Base-by-base conservation (phyloP, 2,888 invertebrate genomes). In the Anagyrus pseudococci region DNA sequence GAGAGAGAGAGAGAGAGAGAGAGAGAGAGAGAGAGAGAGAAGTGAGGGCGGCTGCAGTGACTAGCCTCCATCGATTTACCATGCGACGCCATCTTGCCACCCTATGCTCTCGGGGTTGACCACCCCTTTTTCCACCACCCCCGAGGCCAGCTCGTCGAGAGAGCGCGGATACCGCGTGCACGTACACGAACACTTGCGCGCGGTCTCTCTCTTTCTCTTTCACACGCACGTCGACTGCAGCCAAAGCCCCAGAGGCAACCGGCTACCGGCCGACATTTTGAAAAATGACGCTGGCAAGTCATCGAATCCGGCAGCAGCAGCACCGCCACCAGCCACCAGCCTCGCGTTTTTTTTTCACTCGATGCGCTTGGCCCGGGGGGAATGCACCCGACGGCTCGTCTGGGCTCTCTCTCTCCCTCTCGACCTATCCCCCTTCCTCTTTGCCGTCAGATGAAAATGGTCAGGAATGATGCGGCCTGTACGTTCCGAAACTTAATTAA, bases 41-140 rank as follows among this genome's bases (percentile, higher is more conserved):
- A 76, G 75, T 73, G 78, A 76, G 79, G 78, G 77, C 75, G 78
- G 78, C 75, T 78, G 78, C 78, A 79, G 78, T 79, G 79, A 79
- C 79, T 80, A 80, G 80, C 80, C 80, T 80, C 80, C 80, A 80
- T 80, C 80, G 80, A 80, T 81, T 80, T 80, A 76, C 80, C 78
- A 76, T 74, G 73, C 71, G 80, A 77, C 79, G 80, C 80, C 80
- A 81, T 81, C 80, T 81, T 81, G 79, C 80, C 76, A 79, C 78
- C 80, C 80, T 79, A 76, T 76, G 75, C 54, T n/a, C n/a, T 75
- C 75, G 76, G 77, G 78, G 77, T 77, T 77, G 76, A 77, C 77
- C 79, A 79, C 78, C 79, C 67, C 68, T 70, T 69, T 59, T 62
- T 64, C 67, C 66, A 48, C 58, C 50, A 47, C 69, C 67, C 64